phyloP scores from a whole-genome alignment of 2,888 invertebrate species.

The Lutraria lutraria region DNA sequence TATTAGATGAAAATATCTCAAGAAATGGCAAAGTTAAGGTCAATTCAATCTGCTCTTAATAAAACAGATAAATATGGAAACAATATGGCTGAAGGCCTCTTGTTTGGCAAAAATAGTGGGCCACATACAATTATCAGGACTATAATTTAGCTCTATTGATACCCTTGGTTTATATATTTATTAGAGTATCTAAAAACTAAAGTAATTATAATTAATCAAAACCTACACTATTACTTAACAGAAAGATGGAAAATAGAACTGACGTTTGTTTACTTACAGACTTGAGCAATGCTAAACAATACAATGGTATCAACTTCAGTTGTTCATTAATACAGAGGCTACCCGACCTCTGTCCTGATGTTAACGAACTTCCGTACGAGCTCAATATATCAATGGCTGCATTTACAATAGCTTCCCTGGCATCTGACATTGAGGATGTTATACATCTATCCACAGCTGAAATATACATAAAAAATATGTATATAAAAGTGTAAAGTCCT shows the following conservation, averaged over 20 bases:
- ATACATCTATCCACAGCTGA: conserved; percentile 96
- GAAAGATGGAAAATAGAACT: background rate
- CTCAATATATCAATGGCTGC: conserved; percentile 96
- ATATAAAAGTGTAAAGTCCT: background rate
- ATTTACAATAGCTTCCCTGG: conserved; percentile 98
- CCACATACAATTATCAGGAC: no score
- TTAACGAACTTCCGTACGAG: conserved; percentile 90
- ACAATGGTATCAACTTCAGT: conserved; percentile 94
- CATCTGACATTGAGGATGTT: conserved; percentile 95
- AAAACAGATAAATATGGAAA: no score
- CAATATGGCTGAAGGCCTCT: no score
- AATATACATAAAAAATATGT: conserved; percentile 47
- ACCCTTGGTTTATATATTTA: no score
- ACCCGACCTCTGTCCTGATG: conserved; percentile 87
- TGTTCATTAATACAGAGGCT: conserved; percentile 92
- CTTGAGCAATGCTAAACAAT: conserved; percentile 95
- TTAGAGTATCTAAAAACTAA: no score
- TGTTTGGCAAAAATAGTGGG: no score
- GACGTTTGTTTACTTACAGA: conserved; percentile 89
- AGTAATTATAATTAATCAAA: no score
- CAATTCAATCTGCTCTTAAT: no score
- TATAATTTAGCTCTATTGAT: no score
- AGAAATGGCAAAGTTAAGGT: no score
- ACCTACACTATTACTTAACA: background rate
- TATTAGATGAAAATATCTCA: no score